Base-by-base conservation (phyloP, 2,797 vertebrate species). In the Poeciliopsis gracilis region DNA sequence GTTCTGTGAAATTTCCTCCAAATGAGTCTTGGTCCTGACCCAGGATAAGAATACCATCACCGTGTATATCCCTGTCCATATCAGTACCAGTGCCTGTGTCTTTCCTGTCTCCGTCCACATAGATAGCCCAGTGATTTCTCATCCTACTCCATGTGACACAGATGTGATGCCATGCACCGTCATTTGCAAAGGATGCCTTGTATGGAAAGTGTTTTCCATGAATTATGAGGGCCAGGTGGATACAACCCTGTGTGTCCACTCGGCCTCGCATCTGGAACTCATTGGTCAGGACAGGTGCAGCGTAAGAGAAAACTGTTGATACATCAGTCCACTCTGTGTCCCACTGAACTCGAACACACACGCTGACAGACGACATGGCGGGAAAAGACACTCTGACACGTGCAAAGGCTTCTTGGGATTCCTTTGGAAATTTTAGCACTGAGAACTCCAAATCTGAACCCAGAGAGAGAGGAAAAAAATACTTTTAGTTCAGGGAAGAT, bases 11-110 rank as follows among this genome's bases (percentile, higher is more conserved):
- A 86, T 96, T 95, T 25, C 97, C 97, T 0, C 97, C 97, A 70
- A 97, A 95, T 0, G 97, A 96, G 81, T 98, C 97, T 79, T 98
- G 98, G 77, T 98, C 97, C 85, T 98, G 98, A 3, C 98, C 98
- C 33, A 98, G 88, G n/a, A 98, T 96, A 47, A 98, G 94, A 55
- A 96, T 96, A 2, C 98, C 97, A 0, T 95, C 91, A 0, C 93
- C 92, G 0, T 94, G 79, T 81, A 99, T 95, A 36, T 96, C 91
- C 45, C 95, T 92, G 25, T 93, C 92, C 0, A 89, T 88, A 20
- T 95, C 82, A 0, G 81, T 81, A 1, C 86, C 94, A 16, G 93
- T 73, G 1, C 95, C 96, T 0, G 82, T 82, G 0, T 96, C 95
- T 9, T 93, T 94, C 74, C 36, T 82, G 55, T 93, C 90, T 0